A percentile compares a stretch with the other conserved stretches of the same genome.
Evolutionary conservation across 2,113 vertebrate species (phyloP).

Genomic region (Serinus canaria): DNA sequence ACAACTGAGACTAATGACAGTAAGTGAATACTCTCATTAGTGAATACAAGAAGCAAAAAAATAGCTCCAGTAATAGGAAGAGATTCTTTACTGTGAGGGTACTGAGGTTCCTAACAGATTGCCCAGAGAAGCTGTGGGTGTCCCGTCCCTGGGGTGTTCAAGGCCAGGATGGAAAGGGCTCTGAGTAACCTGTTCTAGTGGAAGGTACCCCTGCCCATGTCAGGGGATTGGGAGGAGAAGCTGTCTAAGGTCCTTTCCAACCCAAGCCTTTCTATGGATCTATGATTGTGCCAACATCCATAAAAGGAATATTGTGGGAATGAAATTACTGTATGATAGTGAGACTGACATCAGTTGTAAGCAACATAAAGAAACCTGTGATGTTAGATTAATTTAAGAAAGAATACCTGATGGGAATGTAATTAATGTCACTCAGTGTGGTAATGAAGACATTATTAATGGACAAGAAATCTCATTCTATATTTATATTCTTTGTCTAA

Average conservation of each 20-base stretch:
- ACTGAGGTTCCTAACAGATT: not conserved
- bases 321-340: not conserved
- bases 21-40: not conserved
- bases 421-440: not conserved
- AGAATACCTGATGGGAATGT: not conserved
- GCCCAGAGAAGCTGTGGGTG: not conserved
- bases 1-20: not conserved
- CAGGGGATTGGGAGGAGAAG: not conserved
- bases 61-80: not conserved
- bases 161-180: not conserved
- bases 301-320: not conserved
- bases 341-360: not conserved
- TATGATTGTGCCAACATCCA: not conserved
- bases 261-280: not conserved
- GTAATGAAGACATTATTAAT: not conserved
- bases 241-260: not conserved
- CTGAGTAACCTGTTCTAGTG: not conserved
- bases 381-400: not conserved
- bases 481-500: not conserved
- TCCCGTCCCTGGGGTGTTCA: not conserved
- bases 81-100: not conserved
- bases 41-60: not conserved
- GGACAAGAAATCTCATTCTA: not conserved
- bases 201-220: not conserved
- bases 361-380: not conserved